Evolutionary conservation across 2,113 vertebrate genomes (phyloP).

Genomic region (Xerus inauris): DNA sequence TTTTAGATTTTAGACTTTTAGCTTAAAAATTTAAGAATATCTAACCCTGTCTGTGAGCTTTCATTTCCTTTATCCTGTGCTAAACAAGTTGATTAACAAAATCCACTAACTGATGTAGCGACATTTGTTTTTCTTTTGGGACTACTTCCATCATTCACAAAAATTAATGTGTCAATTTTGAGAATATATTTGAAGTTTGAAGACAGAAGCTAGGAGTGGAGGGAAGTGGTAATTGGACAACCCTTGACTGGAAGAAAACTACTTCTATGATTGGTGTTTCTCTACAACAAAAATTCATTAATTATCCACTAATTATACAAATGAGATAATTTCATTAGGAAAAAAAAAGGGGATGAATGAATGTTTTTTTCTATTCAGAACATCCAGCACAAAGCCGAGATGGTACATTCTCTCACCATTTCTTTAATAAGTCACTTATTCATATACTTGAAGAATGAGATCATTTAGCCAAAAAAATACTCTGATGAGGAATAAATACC

Average conservation of each 20-base stretch:
- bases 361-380: conserved; percentile 69
- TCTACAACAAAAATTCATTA: conserved; percentile 52
- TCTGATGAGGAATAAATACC: conserved; percentile 52
- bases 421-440: conserved; percentile 71
- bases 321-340: conserved; percentile 71
- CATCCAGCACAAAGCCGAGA: conserved; percentile 63
- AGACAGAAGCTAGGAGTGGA: background rate
- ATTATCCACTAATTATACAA: conserved; percentile 61
- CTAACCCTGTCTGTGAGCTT: background rate
- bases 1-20: background rate
- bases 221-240: background rate
- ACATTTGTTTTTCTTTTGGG: background rate
- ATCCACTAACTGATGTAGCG: conserved; percentile 24
- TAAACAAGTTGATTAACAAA: conserved; percentile 44
- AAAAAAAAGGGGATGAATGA: conserved; percentile 77
- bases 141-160: conserved; percentile 32
- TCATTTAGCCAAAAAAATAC: conserved; percentile 65
- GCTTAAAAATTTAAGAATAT: background rate
- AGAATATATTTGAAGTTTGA: conserved; percentile 2
- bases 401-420: conserved; percentile 64
- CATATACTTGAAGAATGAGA: conserved; percentile 73
- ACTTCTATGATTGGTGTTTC: conserved; percentile 47
- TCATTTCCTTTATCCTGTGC: background rate
- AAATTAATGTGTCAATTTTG: conserved; percentile 4
- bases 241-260: conserved; percentile 58